A percentile compares a stretch with the other conserved stretches of the same genome.
Evolutionary conservation across 2,113 vertebrate genomes (phyloP).

Genomic region (Nanger granti): DNA sequence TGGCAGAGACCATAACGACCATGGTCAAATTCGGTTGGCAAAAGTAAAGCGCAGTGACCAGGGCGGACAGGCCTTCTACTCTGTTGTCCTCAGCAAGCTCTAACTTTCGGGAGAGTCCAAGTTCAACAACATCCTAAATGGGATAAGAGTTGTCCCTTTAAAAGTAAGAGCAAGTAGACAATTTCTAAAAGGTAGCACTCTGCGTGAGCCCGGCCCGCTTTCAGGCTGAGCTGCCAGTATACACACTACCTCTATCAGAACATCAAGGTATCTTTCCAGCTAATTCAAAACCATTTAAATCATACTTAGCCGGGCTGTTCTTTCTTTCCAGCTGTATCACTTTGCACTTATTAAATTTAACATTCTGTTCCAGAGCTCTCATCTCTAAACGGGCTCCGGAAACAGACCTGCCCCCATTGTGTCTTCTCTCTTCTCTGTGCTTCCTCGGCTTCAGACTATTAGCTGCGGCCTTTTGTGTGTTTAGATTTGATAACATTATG

Average conservation of each 20-base stretch:
- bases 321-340: neutral
- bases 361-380: constrained; percentile 11
- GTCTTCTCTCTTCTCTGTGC: neutral
- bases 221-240: neutral
- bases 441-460: neutral
- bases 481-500: constrained; percentile 27
- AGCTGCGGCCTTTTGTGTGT: neutral
- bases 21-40: neutral
- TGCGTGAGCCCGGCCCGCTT: neutral
- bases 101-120: neutral
- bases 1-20: neutral
- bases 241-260: neutral
- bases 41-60: neutral
- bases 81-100: neutral
- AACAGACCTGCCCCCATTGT: neutral
- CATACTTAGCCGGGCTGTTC: neutral
- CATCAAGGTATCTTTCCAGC: constrained; percentile 11
- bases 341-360: constrained; percentile 52
- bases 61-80: neutral
- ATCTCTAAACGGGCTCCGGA: constrained; percentile 12
- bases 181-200: neutral
- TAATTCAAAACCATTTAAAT: constrained; percentile 43
- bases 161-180: neutral
- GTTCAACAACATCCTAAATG: neutral
- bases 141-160: neutral